Base-by-base conservation (phyloP, 2,888 invertebrate species). In the Ephialtes manifestator region DNA sequence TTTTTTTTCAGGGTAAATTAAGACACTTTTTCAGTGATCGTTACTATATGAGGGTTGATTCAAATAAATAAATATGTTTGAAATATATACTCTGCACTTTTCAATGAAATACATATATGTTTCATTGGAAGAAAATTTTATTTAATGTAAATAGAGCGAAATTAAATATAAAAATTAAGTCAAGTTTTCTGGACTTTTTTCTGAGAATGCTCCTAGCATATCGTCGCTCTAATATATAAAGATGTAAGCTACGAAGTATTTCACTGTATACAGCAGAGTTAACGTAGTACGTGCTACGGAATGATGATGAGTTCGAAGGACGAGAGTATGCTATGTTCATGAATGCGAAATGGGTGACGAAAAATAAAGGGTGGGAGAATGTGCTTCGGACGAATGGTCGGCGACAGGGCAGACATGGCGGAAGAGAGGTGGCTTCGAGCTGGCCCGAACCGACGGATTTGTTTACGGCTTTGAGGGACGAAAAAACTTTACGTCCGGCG, bases 391-490 rank as follows among this genome's bases (percentile, higher is more conserved):
- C 35, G 55, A 81, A 83, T 86, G 82, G 76, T 86, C 84, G 72
- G 71, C n/a, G n/a, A n/a, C n/a, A n/a, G n/a, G n/a, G n/a, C 53
- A 84, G 84, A 82, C 83, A 78, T 70, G 68, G 63, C 53, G 74
- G 78, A 67, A 67, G 72, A 53, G 55, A 8, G 24, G 28, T 43
- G 67, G 84, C 71, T 31, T 48, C 58, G 28, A 53, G 76, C 15
- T 51, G 71, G 28, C 51, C 13, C 51, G 67, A 71, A 68, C 70
- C 68, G 78, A 70, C 81, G 79, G 87, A 87, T 86, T 87, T 86
- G 87, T 87, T 86, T 87, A 87, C 83, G 86, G 78, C 85, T 78
- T 83, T 70, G 76, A 67, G 82, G 84, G 82, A 83, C 67, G 77
- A 84, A 84, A 85, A 86, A 86, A 84, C 77, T 55, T 87, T 86